Evolutionary conservation across 2,888 invertebrate species (phyloP), one percentile per base, ranked within the genome.

Genomic region (Stenodera caucasica): DNA sequence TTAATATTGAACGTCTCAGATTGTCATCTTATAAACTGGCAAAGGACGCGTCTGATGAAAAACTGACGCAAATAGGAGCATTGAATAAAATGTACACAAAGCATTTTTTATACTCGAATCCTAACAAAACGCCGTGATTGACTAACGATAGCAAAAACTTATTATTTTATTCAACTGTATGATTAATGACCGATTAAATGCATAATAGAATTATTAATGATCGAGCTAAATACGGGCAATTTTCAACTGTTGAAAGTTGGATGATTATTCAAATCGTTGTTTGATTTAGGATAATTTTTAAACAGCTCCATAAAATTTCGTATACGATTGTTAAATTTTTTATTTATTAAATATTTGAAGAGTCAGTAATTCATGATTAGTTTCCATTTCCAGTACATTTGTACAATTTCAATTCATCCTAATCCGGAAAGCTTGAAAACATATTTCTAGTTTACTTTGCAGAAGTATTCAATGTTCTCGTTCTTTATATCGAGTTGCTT

Each of bases 361-460:
- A 49, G 30, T 11, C 57, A 61, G 64, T 64, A 66, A 67, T 67
- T 68, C 67, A 66, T 65, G 63, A 70, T 70, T 65, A 67, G 67
- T 65, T 61, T 63, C 66, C 61, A 68, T 68, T 71, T 70, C 65
- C 69, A 65, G 61, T 59, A 68, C 70, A 70, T 72, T 72, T 70
- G 64, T 63, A 63, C 57, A 45, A 5, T 62, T 64, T 53, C 62
- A 61, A 40, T 59, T 60, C 63, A 64, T 33, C 55, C 61, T 59
- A 60, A 55, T 58, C 60, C 63, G 66, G 65, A 63, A 66, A 23
- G 62, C 58, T 56, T 40, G 50, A 60, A 58, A 50, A 60, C 61
- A 65, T 66, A 65, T 67, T 68, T 66, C 60, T 60, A 57, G 63
- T 67, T 66, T 67, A 67, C 66, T 61, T 61, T 61, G 60, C 55